Base-by-base conservation (phyloP, 2,888 invertebrate genomes). In the Scotopteryx bipunctaria region DNA sequence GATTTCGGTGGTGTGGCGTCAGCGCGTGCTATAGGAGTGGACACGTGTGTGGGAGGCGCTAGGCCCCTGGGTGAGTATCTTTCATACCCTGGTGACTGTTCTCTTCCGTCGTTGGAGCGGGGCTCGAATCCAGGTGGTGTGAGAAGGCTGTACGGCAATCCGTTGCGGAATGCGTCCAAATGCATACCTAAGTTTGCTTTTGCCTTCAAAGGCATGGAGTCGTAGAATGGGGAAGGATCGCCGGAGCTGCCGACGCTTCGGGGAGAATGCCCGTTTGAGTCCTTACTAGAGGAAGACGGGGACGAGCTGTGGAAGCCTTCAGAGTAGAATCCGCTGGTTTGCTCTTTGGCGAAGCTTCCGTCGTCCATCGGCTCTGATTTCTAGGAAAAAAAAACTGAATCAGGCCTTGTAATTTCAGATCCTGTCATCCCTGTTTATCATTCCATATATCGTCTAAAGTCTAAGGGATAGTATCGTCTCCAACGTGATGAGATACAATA, bases 281-380 rank as follows among this genome's bases (percentile, higher is more conserved):
- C 91, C 59, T 91, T 91, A 63, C 90, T 90, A 43, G 92, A 92
- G 5, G 91, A 92, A 1, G 91, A 91, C 0, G 93, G 93, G 0
- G 93, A 93, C 0, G 92, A 91, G 54, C 92, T 92, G 63, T 91
- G 91, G 66, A 92, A 92, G 1, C 91, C 91, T 62, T 92, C 92
- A n/a, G 92, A 92, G 64, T 92, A 92, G 63, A 93, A 93, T 4
- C 92, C 91, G 50, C 93, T 91, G 0, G 92, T 91, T 63, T 92
- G 93, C 55, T 93, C 93, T 65, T 92, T 92, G 4, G 85, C 64
- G 64, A 83, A 90, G 59, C 76, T 84, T 33, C 79, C 77, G 6
- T 84, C 88, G 57, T 86, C 88, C 82, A 76, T 86, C 49, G 76
- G 88, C 74, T 93, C 92, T 55, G 91, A 81, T 90, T 93, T 93